These are phyloP conservation scores for Ornithoptera alexandrae DNA, from an alignment of 2,888 invertebrate genomes.

Conservation along the genomic window DNA sequence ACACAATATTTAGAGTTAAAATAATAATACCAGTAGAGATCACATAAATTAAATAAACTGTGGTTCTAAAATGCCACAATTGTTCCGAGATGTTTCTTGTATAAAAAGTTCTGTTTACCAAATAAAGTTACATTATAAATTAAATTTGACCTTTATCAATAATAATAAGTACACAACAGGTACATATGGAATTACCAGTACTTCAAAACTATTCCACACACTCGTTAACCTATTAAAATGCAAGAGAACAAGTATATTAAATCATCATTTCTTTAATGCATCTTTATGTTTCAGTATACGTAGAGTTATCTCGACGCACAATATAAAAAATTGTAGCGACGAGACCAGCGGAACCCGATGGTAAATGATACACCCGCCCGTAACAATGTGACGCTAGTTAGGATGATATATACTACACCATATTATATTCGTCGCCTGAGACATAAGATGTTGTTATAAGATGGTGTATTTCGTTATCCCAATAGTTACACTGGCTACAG, in stretches of 20 bases:
- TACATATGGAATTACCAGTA: background rate
- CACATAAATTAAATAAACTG: background rate
- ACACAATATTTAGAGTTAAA: background rate
- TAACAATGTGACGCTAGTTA: no score
- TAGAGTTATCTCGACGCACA: no score
- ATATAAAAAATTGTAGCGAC: no score
- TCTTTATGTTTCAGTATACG: background rate
- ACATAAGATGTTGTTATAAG: no score
- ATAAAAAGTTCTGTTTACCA: background rate
- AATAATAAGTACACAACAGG: background rate
- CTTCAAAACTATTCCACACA: background rate
- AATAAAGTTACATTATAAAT: background rate
- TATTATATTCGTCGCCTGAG: no score
- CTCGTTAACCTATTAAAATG: background rate
- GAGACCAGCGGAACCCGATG: no score
- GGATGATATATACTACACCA: no score
- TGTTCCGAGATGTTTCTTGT: background rate
- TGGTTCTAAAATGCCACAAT: background rate
- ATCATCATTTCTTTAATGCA: background rate
- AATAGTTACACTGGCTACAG: no score
- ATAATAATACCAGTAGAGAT: background rate
- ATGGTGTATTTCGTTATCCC: no score
- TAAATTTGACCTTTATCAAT: background rate
- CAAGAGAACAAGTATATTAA: background rate
- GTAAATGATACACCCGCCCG: no score